A percentile compares a stretch with the other conserved stretches of the same genome.
These are phyloP conservation scores for Nymphalis io DNA, from an alignment of 1,140 invertebrate genomes.

Conservation along the genomic window DNA sequence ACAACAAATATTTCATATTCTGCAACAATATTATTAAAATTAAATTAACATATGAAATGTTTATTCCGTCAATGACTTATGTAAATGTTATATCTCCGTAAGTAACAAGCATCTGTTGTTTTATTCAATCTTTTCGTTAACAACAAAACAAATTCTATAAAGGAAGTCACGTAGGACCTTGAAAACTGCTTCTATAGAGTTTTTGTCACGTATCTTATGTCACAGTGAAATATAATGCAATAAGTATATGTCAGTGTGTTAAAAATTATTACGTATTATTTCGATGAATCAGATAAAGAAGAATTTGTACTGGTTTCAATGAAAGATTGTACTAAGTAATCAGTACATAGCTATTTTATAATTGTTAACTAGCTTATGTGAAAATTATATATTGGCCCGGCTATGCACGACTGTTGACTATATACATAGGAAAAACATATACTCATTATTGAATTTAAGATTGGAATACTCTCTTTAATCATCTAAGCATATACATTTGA, in stretches of 20 bases:
- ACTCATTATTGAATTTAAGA: no score
- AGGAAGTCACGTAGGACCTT: constrained; percentile 26
- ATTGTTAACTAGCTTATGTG: no score
- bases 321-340: neutral
- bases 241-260: neutral
- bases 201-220: constrained; percentile 20
- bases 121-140: neutral
- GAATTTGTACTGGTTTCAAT: neutral
- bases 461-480: no score
- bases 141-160: neutral
- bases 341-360: no score
- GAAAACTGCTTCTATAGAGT: constrained; percentile 8
- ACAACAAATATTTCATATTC: no score
- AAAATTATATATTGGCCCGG: no score
- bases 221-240: neutral
- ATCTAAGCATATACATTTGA: no score
- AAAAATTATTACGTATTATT: neutral
- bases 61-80: no score
- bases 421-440: no score
- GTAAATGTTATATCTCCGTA: neutral
- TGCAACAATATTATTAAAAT: no score
- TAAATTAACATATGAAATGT: no score
- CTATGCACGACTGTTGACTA: no score
- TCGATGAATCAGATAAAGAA: neutral
- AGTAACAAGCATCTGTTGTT: neutral